Conservation (phyloP, 2,797 vertebrate genomes). For the Erethizon dorsatum region DNA sequence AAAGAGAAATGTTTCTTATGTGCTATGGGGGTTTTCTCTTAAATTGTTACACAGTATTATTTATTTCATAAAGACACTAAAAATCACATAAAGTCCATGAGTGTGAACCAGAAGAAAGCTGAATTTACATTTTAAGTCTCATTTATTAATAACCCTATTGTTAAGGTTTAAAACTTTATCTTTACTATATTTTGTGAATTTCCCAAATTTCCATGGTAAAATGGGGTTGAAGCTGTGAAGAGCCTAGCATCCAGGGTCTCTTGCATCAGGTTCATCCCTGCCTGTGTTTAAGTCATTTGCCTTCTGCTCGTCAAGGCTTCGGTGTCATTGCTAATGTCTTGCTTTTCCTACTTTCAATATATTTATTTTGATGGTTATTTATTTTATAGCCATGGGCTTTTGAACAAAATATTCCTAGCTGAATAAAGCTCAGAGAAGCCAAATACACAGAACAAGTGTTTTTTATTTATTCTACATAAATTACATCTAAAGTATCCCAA, state of each 20-base stretch:
- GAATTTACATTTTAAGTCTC: not conserved
- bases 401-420: not conserved
- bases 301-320: not conserved
- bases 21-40: not conserved
- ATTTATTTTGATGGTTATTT: constrained; percentile 22
- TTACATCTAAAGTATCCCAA: not conserved
- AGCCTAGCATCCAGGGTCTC: not conserved
- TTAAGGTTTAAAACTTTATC: not conserved
- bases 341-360: constrained; percentile 16
- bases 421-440: not conserved
- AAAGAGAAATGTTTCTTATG: not conserved
- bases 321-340: not conserved
- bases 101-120: not conserved
- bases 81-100: not conserved
- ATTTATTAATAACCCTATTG: not conserved
- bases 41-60: not conserved
- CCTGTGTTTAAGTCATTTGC: not conserved
- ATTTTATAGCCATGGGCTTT: not conserved
- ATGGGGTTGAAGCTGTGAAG: fast-evolving
- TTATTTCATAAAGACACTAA: not conserved
- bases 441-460: not conserved
- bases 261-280: not conserved
- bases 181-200: not conserved
- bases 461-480: not conserved
- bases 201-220: not conserved